Evolutionary conservation across 2,113 vertebrate species (phyloP).

Genomic region (Zosterops hypoxanthus): DNA sequence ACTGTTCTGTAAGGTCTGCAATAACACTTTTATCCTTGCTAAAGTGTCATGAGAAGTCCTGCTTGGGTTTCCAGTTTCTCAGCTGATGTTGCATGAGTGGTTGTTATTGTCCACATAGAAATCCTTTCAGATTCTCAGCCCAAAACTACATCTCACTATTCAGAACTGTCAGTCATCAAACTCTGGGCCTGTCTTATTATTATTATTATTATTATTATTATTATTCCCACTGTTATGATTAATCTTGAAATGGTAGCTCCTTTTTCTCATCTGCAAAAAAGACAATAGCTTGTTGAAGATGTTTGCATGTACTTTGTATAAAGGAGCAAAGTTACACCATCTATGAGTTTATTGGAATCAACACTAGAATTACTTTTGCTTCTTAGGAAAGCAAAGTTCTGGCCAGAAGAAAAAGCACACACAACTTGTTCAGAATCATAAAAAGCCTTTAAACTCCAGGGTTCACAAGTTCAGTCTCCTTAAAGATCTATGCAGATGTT

Average conservation of each 20-base stretch:
- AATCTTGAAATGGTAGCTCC: not conserved
- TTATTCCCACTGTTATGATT: not conserved
- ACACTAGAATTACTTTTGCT: not conserved
- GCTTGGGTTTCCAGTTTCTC: slow-evolving; percentile 23
- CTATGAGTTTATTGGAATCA: not conserved
- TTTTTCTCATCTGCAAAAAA: not conserved
- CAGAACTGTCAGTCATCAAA: not conserved
- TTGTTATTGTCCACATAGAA: not conserved
- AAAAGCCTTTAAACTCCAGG: not conserved
- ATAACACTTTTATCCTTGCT: slow-evolving; percentile 30
- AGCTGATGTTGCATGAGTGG: not conserved
- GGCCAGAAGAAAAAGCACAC: not conserved
- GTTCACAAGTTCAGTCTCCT: slow-evolving; percentile 4
- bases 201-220: not conserved
- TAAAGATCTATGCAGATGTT: not conserved
- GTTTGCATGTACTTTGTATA: not conserved
- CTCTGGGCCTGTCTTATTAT: not conserved
- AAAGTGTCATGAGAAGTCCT: not conserved
- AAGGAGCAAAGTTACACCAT: not conserved
- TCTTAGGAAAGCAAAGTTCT: not conserved
- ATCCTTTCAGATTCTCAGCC: not conserved
- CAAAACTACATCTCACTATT: not conserved
- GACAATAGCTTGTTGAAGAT: not conserved
- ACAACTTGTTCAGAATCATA: not conserved
- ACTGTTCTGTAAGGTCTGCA: slow-evolving; percentile 1